Evolutionary conservation across 2,888 invertebrate species (phyloP), one percentile per base, ranked within the genome.

Genomic region (Serripes groenlandicus): DNA sequence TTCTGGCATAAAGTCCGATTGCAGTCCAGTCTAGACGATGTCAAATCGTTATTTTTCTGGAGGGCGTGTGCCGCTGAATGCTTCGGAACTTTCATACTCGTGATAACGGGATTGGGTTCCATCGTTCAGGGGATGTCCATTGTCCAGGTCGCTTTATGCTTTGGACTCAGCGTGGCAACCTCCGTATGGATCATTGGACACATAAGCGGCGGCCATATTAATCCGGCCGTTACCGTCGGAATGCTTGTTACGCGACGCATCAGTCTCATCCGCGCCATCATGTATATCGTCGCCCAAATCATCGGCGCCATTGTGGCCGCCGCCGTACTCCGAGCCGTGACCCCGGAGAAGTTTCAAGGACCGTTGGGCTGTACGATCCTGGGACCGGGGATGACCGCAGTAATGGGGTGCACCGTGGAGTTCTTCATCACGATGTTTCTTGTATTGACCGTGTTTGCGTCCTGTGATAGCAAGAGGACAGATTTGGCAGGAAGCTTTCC

Each of bases 251-350:
- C 97, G 18, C 97, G 98, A 21, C 97, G 97, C 91, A 97, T 98
- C 75, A 96, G 97, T 89, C 95, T 97, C 0, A 75, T 96, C 52
- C 96, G 97, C 86, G 97, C 97, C 0, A 71, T 97, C 0, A 95
- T 98, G 42, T 98, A 98, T 95, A 96, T 98, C 81, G 97, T 97
- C 2, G 98, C 98, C 73, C 98, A 99, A 95, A 97, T 98, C 94
- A 97, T 98, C 60, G 98, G 98, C 32, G 98, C 97, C 30, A 98
- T 98, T 90, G 98, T 98, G 0, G 98, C 98, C 58, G 98, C 98
- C 4, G 98, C 98, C 0, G 96, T 98, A 85, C 96, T 98, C 98
- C 88, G 88, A 69, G 89, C 88, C 1, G 79, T 91, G 18, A 88
- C 88, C 9, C 89, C 90, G 0, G 58, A 30, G 3, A 49, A n/a